Percentiles rank a stretch among this genome's conserved stretches.
Conservation (phyloP, 2,113 vertebrate species). For the Alligator sinensis region DNA sequence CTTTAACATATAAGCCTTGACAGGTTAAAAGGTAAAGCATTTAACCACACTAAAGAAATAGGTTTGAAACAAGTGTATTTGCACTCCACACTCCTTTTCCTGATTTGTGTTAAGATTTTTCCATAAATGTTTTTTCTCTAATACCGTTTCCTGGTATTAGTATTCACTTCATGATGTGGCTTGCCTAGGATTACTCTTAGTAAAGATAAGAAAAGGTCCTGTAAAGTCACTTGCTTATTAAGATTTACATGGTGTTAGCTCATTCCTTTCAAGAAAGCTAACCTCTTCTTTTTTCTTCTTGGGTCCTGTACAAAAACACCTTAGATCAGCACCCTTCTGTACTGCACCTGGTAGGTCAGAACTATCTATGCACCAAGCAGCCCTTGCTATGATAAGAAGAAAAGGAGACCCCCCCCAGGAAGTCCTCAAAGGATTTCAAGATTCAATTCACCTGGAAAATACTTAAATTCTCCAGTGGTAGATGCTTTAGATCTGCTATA, state of each 20-base stretch:
- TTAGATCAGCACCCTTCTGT: background rate
- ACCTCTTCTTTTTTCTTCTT: background rate
- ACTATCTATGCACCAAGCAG: background rate
- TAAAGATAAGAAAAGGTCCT: background rate
- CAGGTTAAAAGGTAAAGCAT: background rate
- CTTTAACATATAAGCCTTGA: background rate
- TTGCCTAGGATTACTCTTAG: background rate
- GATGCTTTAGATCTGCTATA: background rate
- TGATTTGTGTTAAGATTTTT: background rate
- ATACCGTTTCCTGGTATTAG: background rate
- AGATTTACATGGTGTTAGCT: background rate
- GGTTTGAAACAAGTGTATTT: background rate
- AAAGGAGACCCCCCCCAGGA: background rate
- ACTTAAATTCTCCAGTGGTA: background rate
- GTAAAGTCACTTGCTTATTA: constrained; percentile 16
- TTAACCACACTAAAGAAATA: background rate
- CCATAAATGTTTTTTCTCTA: background rate
- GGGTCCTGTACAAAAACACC: background rate
- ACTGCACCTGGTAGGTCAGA: constrained; percentile 3
- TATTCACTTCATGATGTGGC: background rate
- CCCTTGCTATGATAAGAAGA: background rate
- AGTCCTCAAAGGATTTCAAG: background rate
- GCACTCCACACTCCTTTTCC: background rate
- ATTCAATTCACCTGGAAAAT: constrained; percentile 5
- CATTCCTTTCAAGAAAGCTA: background rate